Percentiles rank a stretch among this genome's conserved stretches.
phyloP scores from a whole-genome alignment of 2,888 invertebrate species.

The Mesorhabditis spiculigera region DNA sequence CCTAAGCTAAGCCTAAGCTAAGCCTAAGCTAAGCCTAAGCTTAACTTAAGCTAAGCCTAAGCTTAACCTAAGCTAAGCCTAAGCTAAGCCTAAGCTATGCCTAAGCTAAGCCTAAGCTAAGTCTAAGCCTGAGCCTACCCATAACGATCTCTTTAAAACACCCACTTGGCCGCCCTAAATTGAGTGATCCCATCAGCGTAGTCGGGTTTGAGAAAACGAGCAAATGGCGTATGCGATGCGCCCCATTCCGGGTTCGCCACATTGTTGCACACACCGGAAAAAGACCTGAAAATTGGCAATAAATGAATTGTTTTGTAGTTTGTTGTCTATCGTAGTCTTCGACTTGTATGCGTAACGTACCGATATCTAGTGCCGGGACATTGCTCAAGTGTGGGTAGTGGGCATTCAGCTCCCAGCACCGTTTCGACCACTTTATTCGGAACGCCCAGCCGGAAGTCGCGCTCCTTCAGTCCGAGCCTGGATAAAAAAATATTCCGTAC shows the following conservation, averaged over 20 bases:
- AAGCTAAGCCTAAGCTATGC: no score
- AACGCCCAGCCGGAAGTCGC: constrained; percentile 40
- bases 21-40: no score
- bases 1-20: no score
- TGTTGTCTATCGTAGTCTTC: neutral
- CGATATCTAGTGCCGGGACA: constrained; percentile 37
- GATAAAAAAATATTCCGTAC: constrained; percentile 7
- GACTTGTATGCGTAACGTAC: constrained; percentile 10
- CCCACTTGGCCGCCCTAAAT: no score
- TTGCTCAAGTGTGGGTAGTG: constrained; percentile 32
- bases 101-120: no score
- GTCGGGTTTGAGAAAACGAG: constrained; percentile 49
- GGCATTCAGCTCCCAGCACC: constrained; percentile 34
- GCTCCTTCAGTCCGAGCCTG: constrained; percentile 37
- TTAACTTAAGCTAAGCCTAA: no score
- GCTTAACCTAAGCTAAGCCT: no score
- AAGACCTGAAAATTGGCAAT: constrained; percentile 31
- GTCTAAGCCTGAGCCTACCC: no score
- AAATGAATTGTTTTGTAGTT: neutral
- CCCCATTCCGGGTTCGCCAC: constrained; percentile 55
- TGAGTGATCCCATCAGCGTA: constrained; percentile 50
- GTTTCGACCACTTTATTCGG: constrained; percentile 34
- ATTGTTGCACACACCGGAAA: constrained; percentile 57
- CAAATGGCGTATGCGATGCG: constrained; percentile 51
- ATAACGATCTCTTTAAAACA: no score